Conservation (phyloP, 2,113 vertebrate genomes). For the Coptodon bakossiorum region DNA sequence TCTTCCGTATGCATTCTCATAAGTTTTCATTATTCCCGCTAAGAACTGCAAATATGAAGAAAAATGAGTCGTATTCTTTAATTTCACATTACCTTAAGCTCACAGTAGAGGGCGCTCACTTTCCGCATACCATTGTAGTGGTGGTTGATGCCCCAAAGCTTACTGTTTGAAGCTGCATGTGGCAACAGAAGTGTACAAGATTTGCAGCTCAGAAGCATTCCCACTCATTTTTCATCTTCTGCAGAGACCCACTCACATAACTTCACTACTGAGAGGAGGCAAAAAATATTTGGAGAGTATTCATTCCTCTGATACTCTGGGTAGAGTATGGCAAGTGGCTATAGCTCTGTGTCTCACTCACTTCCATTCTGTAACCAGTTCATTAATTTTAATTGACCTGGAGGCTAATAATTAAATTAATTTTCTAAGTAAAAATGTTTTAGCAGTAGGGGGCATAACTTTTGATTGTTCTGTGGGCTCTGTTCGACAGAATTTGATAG, state of each 20-base stretch:
- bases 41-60: background rate
- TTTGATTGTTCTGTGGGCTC: background rate
- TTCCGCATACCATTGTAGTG: background rate
- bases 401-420: background rate
- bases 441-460: background rate
- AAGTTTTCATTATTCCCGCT: background rate
- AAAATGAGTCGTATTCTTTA: background rate
- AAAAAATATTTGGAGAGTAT: background rate
- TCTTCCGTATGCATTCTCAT: background rate
- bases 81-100: background rate
- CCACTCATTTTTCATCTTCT: background rate
- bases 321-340: background rate
- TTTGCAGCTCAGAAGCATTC: background rate
- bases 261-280: background rate
- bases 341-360: background rate
- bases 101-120: slow-evolving; percentile 41
- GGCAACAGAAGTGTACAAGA: background rate
- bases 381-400: background rate
- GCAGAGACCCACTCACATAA: background rate
- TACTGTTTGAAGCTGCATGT: background rate
- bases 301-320: background rate
- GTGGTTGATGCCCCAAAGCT: background rate
- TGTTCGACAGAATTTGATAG: background rate
- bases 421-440: background rate
- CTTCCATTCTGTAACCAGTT: background rate